Base-by-base conservation (phyloP, 2,113 vertebrate genomes). In the Pagrus major region DNA sequence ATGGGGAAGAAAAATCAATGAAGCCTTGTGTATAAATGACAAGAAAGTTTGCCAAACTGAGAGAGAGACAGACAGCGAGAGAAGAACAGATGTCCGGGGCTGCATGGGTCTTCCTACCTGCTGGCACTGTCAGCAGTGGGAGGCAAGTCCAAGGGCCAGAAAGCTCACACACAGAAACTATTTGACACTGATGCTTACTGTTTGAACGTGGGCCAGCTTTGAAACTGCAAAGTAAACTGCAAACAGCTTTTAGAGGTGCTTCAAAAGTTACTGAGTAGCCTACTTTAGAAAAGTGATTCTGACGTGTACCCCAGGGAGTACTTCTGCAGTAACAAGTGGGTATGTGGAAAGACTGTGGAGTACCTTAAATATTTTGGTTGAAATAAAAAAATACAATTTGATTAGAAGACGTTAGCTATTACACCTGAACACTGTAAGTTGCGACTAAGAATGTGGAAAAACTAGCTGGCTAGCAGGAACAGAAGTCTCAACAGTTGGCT, bases 61-160 rank as follows among this genome's bases (percentile, higher is more conserved):
- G 9, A 75, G 54, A 72, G 73, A 76, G 77, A 29, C 61, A 60
- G 52, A 54, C 9, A 70, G 31, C 4, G 3, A 70, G 37, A 49
- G 27, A 23, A 65, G 78, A 87, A 56, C 84, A 91, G 80, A 89
- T 88, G 85, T 82, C 63, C 12, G 9, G 52, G 49, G 75, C 78
- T 77, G 33, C 63, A 14, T 61, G 64, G 72, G 72, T 81, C 70
- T 49, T 25, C 61, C 76, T 71, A 75, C 88, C 86, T 84, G 87
- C 85, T 78, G 89, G 74, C 9, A 3, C 80, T 69, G 74, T 74
- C 80, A 70, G 60, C 77, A 76, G 85, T 41, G 21, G 82, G 89
- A 67, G 77, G 79, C 66, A 0, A 56, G 78, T 42, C 41, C n/a
- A 8, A 63, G 65, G 84, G 67, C 70, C 77, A 86, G 56, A 72